Evolutionary conservation across 1,140 invertebrate species (phyloP), one percentile per base, ranked within the genome.

Genomic region (Papilio dardanus): DNA sequence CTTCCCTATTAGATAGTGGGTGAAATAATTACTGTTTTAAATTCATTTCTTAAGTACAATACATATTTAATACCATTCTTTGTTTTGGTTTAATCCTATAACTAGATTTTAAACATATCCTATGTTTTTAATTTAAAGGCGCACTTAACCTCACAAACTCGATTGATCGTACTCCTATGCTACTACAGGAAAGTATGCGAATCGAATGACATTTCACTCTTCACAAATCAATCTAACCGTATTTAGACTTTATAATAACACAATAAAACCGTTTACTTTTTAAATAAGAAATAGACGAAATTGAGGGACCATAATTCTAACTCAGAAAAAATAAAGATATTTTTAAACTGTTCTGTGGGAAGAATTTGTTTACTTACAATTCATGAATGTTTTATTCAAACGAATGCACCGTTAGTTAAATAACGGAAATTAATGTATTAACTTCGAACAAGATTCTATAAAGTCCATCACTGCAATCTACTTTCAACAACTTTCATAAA

Each of bases 391-490:
- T 62, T 28, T 16, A 62, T 62, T 62, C 54, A 24, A 30, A 62
- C 12, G 54, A 28, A 30, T 62, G 24, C 54, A 58, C 54, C 10
- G 8, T 14, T 4, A 28, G 24, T 62, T 62, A 62, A 24, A 14
- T 62, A 62, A 62, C 24, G 24, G 12, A 28, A 28, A 62, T 62
- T 12, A 30, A 62, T 62, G 24, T 62, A 30, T 62, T 62, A 62
- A 62, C 54, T 62, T 62, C 12, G 3, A 62, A 62, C 54, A 62
- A 62, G 54, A 62, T 28, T 62, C 24, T 62, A 62, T 62, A 62
- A 62, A 62, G 24, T 62, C 54, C 24, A 62, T 28, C 3, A 30
- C 54, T 28, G 14, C 54, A 62, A 62, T 24, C 21, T 62, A 30
- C 24, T 62, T 62, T 28, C 54, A 62, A 28, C 24, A 62, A 62